phyloP scores from a whole-genome alignment of 2,797 vertebrate genomes.

The Amblyopsis hoosieri region DNA sequence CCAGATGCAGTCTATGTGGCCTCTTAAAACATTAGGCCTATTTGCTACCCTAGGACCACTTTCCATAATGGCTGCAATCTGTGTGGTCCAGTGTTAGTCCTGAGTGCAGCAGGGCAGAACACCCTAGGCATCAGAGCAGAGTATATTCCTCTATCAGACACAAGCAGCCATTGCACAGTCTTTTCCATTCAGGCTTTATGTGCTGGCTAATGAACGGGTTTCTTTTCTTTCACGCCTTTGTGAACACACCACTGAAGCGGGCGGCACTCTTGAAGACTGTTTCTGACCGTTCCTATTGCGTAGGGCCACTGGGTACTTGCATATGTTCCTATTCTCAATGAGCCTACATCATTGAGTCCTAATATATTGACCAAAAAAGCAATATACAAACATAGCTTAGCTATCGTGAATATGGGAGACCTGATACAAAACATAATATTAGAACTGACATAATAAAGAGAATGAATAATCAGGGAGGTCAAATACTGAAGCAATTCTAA shows the following conservation, averaged over 20 bases:
- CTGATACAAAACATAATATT: not conserved
- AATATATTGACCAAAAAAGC: not conserved
- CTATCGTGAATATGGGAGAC: too few relatives aligned
- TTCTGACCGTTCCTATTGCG: conserved; percentile 53
- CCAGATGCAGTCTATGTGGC: conserved; percentile 29
- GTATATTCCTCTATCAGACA: conserved; percentile 64
- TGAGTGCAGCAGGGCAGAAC: conserved; percentile 71
- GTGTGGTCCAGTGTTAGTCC: conserved; percentile 63
- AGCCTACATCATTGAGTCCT: conserved; percentile 16
- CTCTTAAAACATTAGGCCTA: conserved; percentile 52
- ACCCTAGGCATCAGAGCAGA: conserved; percentile 68
- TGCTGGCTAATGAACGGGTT: conserved; percentile 64
- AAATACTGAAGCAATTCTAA: conserved; percentile 1
- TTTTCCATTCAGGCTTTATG: conserved; percentile 68
- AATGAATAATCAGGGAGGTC: conserved; percentile 3
- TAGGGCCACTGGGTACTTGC: conserved; percentile 28
- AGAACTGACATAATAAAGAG: conserved; percentile 6
- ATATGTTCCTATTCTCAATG: conserved; percentile 17
- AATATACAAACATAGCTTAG: not conserved
- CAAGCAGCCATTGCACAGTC: conserved; percentile 67
- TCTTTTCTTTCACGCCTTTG: conserved; percentile 56
- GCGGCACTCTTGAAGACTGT: conserved; percentile 57
- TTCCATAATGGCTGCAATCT: conserved; percentile 75
- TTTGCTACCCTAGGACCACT: conserved; percentile 64
- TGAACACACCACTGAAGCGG: conserved; percentile 67